These are phyloP conservation scores for Leptonema lineaticorne DNA, from an alignment of 1,140 invertebrate genomes.

Conservation along the genomic window DNA sequence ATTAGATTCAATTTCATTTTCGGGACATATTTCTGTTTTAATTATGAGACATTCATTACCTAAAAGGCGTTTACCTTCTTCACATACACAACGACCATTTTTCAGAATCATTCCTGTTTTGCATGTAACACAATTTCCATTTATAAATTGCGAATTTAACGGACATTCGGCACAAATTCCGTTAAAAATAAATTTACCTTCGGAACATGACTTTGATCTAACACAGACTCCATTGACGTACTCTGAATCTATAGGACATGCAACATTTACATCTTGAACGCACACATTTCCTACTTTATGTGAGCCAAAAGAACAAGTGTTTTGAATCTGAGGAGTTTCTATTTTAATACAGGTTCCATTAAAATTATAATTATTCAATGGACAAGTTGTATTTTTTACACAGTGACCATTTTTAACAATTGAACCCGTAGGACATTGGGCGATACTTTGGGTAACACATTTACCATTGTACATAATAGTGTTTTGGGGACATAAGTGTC, in stretches of 20 bases:
- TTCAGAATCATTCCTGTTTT: not conserved
- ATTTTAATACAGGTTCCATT: not conserved
- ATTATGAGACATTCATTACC: not conserved
- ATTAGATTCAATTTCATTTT: not conserved
- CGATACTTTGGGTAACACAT: not conserved
- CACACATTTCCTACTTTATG: not conserved
- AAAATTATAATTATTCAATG: not conserved
- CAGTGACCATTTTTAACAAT: not conserved
- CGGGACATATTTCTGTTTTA: not conserved
- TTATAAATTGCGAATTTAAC: not conserved
- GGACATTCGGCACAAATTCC: slow-evolving; percentile 8
- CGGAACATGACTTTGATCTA: not conserved
- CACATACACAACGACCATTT: slow-evolving; percentile 4
- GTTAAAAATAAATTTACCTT: not conserved
- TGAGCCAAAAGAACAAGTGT: not conserved
- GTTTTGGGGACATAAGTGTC: slow-evolving; percentile 7
- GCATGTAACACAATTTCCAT: slow-evolving; percentile 13
- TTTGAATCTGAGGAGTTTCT: not conserved
- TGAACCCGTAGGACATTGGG: slow-evolving; percentile 1
- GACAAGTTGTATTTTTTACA: not conserved
- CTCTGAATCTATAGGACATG: not conserved
- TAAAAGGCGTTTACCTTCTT: not conserved
- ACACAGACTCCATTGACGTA: not conserved
- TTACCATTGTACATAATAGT: not conserved
- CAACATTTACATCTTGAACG: slow-evolving; percentile 3